Conservation (phyloP, 1,140 invertebrate genomes). For the Dendroctonus valens region DNA sequence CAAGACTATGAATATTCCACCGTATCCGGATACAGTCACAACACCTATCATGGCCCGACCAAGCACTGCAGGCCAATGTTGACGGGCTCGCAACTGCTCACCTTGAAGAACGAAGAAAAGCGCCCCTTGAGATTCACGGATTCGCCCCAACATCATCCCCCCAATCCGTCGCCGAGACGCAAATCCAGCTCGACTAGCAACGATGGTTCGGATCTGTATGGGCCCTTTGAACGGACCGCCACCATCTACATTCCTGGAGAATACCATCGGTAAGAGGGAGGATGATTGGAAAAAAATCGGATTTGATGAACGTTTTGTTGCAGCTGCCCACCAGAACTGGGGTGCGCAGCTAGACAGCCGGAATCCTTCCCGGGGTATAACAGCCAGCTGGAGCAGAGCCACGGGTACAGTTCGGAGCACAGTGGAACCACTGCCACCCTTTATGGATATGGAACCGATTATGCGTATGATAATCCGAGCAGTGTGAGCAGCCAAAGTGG, state of each 20-base stretch:
- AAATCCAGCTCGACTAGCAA: constrained; percentile 66
- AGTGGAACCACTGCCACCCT: constrained; percentile 44
- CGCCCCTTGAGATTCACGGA: constrained; percentile 75
- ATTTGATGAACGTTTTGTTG: not conserved
- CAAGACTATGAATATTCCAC: constrained; percentile 59
- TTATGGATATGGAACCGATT: constrained; percentile 50
- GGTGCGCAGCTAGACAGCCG: constrained; percentile 27
- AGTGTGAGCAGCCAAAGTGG: constrained; percentile 54
- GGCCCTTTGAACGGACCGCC: constrained; percentile 53
- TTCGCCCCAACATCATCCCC: constrained; percentile 69
- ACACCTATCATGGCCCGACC: constrained; percentile 88
- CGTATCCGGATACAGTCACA: constrained; percentile 69
- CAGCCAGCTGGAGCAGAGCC: constrained; percentile 42
- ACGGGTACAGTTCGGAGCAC: constrained; percentile 50
- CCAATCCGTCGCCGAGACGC: constrained; percentile 68
- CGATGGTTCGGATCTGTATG: constrained; percentile 59
- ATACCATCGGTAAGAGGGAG: constrained; percentile 42
- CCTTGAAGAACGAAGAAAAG: constrained; percentile 55
- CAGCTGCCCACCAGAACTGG: constrained; percentile 13
- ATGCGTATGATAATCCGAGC: constrained; percentile 63
- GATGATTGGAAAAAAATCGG: not conserved
- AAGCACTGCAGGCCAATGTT: constrained; percentile 72
- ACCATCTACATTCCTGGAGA: constrained; percentile 58
- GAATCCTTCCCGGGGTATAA: constrained; percentile 31
- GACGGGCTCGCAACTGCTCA: constrained; percentile 50